Base-by-base conservation (phyloP, 2,888 invertebrate genomes). In the Mythimna vitellina region DNA sequence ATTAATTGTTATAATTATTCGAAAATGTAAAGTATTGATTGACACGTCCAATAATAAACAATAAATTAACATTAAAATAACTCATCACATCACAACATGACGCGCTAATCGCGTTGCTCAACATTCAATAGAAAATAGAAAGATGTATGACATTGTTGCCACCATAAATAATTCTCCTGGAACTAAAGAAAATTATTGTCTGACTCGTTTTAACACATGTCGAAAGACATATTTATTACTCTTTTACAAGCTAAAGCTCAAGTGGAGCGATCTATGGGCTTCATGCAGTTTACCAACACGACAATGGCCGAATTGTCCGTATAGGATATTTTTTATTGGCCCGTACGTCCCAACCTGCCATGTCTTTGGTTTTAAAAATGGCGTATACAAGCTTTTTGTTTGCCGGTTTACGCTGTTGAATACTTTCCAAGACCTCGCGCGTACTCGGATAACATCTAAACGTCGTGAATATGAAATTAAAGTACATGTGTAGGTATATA, bases 361-460 rank as follows among this genome's bases (percentile, higher is more conserved):
- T 96, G 96, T 96, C 96, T 96, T 96, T 95, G 96, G 96, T 96
- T 96, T 96, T 96, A 96, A 96, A 96, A 96, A 96, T 96, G 96
- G 96, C 96, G 96, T 96, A 96, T 96, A 96, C 96, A 96, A 96
- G 96, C 96, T 96, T 96, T 96, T 96, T 96, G 96, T 96, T 96
- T 96, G 96, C 96, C 96, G 96, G 96, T 96, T 94, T 96, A 95
- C 92, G 94, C 93, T 94, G 93, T 93, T 96, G 93, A 96, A 94
- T 92, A 92, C 92, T 94, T 94, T 93, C 90, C 91, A 91, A 93
- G 91, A 92, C 93, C 93, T 92, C 90, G 93, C 92, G 92, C 91
- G 91, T 91, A 84, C 90, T 93, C 91, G 85, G 86, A 90, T 90
- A 93, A 92, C 92, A 92, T 90, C 91, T 92, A 92, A 92, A 94